Conservation (phyloP, 2,113 vertebrate species). For the Mustela lutreola region DNA sequence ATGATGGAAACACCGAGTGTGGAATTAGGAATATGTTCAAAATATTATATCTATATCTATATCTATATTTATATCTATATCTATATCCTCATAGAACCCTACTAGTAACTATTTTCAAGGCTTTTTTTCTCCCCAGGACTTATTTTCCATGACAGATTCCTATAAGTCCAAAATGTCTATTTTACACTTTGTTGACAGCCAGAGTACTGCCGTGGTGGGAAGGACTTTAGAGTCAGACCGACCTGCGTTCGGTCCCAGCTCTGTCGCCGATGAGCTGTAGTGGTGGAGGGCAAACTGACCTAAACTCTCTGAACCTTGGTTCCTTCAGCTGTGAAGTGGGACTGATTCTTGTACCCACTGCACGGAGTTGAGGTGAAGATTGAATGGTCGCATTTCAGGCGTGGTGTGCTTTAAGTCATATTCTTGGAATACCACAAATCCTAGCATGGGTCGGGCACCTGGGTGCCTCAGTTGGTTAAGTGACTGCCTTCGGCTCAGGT, state of each 20-base stretch:
- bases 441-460: not conserved
- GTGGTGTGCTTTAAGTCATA: not conserved
- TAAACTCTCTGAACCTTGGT: not conserved
- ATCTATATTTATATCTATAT: not conserved
- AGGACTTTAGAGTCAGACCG: not conserved
- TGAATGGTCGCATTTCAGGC: not conserved
- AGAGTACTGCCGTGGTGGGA: not conserved
- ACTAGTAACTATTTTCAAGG: not conserved
- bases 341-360: not conserved
- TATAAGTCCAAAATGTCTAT: not conserved
- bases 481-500: too few species aligned
- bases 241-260: not conserved
- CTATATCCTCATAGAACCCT: not conserved
- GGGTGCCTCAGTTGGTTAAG: too few species aligned
- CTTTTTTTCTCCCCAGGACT: not conserved
- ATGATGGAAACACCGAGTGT: not conserved
- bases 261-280: not conserved
- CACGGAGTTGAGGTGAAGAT: not conserved
- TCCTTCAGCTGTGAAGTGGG: not conserved
- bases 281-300: not conserved
- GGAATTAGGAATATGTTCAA: not conserved
- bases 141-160: conserved; percentile 43
- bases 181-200: not conserved
- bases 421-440: not conserved
- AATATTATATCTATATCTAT: not conserved